Base-by-base conservation (phyloP, 2,113 vertebrate species). In the Tetrao urogallus region DNA sequence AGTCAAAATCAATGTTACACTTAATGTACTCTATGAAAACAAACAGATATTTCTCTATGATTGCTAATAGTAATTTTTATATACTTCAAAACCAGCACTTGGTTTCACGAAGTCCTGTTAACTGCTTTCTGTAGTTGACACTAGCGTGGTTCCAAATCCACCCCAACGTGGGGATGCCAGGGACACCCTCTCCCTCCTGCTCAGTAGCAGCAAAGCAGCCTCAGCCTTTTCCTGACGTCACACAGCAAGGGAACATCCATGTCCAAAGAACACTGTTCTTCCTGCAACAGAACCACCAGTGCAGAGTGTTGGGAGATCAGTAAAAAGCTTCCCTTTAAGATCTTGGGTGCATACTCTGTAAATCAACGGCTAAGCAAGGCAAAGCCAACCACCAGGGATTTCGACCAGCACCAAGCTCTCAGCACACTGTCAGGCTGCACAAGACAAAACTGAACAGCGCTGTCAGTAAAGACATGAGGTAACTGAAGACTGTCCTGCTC, bases 1-100 rank as follows among this genome's bases (percentile, higher is more conserved):
- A 97, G 89, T 92, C 88, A 96, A 97, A 95, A 97, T 93, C 94
- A 89, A 92, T 97, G 74, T 60, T 91, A 92, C 48, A 91, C 56
- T 93, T 95, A 93, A 94, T 76, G 92, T 40, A 88, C 24, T 57
- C 69, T 36, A 70, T 24, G 82, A 92, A 91, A 94, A 77, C 92
- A 97, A 92, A 82, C 82, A 81, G 58, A 89, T 94, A 52, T 92
- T 92, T 85, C 70, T 90, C 92, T 81, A 34, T 85, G 82, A 94
- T 87, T 83, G 65, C 71, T 95, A 94, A 96, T 13, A 94, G 77
- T 64, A 92, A 96, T 77, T 97, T 94, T 20, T 61, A 70, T 61
- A 88, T 96, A 94, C 82, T 85, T 95, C 74, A 74, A 94, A 89
- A 91, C 57, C 11, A 20, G 67, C 18, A 30, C 11, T 93, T 7